phyloP scores from a whole-genome alignment of 30 jellyfish, hydroid and myxozoan species.

The Chironex yamaguchii region DNA sequence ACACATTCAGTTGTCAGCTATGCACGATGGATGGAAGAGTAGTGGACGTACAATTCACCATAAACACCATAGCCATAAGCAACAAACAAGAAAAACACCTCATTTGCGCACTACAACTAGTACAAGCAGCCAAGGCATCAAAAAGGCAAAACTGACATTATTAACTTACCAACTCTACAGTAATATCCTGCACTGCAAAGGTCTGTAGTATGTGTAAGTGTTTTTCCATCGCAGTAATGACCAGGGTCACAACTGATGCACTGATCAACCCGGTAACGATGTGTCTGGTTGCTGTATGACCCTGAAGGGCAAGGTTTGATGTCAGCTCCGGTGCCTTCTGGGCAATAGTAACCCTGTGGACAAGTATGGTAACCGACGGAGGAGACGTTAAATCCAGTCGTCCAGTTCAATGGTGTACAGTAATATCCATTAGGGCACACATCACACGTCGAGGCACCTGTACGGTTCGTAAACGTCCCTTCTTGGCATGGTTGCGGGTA shows the following conservation, averaged over 20 bases:
- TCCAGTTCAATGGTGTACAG: conserved; percentile 84
- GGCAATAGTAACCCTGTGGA: conserved; percentile 94
- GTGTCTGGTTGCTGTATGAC: conserved; percentile 89
- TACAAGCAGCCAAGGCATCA: too few relatives aligned
- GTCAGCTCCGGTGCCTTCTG: conserved; percentile 84
- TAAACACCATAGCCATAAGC: too few relatives aligned
- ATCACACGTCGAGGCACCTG: conserved; percentile 86
- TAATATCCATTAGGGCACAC: conserved; percentile 85
- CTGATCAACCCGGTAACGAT: conserved; percentile 65
- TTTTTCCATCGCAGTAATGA: conserved; percentile 75
- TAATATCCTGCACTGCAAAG: conserved; percentile 86
- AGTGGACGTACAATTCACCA: too few relatives aligned
- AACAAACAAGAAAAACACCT: too few relatives aligned
- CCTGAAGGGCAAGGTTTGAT: conserved; percentile 94
- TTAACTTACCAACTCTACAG: conserved; percentile 90
- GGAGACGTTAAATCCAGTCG: conserved; percentile 27
- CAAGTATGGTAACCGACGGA: conserved; percentile 77
- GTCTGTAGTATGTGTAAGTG: conserved; percentile 73
- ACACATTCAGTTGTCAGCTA: too few relatives aligned
- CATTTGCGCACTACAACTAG: too few relatives aligned
- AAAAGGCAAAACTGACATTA: too few relatives aligned
- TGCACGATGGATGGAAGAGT: too few relatives aligned
- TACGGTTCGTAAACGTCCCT: conserved; percentile 85
- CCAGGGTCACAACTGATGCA: conserved; percentile 95
- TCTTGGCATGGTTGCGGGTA: conserved; percentile 87